Evolutionary conservation across 2,113 vertebrate species (phyloP).

Genomic region (Heliornis fulica): DNA sequence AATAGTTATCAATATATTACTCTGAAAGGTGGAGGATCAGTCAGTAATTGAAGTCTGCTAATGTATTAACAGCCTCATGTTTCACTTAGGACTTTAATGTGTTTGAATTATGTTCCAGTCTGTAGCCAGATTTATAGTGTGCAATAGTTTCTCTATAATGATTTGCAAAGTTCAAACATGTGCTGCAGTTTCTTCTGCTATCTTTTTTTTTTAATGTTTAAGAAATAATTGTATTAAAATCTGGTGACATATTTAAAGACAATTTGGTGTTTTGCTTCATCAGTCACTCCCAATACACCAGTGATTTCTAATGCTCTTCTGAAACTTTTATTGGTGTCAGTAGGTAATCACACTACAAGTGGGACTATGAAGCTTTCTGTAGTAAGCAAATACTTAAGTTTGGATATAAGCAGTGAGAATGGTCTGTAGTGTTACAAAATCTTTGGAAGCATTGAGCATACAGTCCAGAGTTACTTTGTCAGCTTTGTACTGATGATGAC

Average conservation of each 20-base stretch:
- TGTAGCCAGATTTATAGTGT: background rate
- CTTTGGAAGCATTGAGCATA: background rate
- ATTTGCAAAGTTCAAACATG: background rate
- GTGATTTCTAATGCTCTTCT: background rate
- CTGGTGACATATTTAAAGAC: background rate
- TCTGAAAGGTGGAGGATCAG: background rate
- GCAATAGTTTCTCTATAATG: background rate
- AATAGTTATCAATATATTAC: background rate
- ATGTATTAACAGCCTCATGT: background rate
- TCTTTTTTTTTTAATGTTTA: background rate
- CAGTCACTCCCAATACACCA: background rate
- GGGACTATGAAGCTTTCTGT: background rate
- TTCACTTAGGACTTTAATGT: background rate
- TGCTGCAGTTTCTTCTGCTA: background rate
- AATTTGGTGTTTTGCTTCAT: background rate
- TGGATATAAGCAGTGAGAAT: background rate
- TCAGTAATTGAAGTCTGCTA: background rate
- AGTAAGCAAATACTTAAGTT: background rate
- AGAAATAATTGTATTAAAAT: background rate
- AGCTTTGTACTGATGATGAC: background rate
- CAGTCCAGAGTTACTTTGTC: background rate
- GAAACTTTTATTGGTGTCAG: background rate
- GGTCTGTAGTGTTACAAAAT: background rate
- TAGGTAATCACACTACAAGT: background rate
- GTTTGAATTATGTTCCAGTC: background rate